Percentiles rank a stretch among this genome's conserved stretches.
Evolutionary conservation across 2,113 vertebrate species (phyloP).

Genomic region (Leptosomus discolor): DNA sequence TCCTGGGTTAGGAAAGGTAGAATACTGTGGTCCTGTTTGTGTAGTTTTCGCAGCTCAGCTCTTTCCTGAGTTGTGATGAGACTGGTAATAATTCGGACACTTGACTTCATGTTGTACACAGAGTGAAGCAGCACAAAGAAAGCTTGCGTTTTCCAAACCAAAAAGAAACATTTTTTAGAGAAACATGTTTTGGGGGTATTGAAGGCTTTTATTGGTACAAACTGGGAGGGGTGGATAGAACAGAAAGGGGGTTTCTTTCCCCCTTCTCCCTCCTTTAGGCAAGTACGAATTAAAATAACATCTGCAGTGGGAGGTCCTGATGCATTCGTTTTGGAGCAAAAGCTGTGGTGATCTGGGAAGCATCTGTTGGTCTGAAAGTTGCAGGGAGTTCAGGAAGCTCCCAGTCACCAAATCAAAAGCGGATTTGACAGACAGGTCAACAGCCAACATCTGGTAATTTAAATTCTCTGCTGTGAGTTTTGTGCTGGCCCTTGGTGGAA

Average conservation of each 20-base stretch:
- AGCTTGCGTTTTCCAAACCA: background rate
- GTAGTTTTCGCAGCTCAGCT: background rate
- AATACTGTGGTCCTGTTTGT: background rate
- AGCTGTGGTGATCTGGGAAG: background rate
- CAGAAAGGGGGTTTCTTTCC: background rate
- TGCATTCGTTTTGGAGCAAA: background rate
- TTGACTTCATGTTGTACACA: background rate
- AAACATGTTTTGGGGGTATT: background rate
- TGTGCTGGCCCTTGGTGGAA: fast-evolving
- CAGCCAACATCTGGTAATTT: background rate
- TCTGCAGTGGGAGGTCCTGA: background rate
- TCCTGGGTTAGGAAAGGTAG: background rate
- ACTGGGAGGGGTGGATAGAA: background rate
- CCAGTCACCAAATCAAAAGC: background rate
- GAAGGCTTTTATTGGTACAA: background rate
- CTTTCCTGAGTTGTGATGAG: background rate
- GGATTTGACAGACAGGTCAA: background rate
- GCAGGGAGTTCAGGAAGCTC: background rate
- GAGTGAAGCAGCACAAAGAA: background rate
- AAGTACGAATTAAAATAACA: background rate
- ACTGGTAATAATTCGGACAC: background rate
- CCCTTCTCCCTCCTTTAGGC: background rate
- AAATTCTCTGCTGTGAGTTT: fast-evolving
- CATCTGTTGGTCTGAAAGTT: background rate
- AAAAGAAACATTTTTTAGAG: background rate